Evolutionary conservation across 2,888 invertebrate genomes (phyloP), one percentile per base, ranked within the genome.

Genomic region (Kryphioiulus occultus): DNA sequence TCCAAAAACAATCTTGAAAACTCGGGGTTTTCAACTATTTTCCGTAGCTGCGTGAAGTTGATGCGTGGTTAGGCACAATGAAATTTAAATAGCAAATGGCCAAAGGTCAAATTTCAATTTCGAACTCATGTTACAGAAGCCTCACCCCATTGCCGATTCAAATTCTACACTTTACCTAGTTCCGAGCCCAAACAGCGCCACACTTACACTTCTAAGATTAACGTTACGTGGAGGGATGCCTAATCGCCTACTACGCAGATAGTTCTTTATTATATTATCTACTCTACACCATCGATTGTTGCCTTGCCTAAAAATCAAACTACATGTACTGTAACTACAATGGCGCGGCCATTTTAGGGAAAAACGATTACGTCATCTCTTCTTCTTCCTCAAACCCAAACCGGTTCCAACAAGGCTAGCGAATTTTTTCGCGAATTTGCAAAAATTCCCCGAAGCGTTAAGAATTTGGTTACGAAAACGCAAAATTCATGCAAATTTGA

Each of bases 401-500:
- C 78, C 30, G 78, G 78, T 78, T 30, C 30, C 53, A 53, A 53
- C n/a, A 47, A 53, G 7, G 53, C 53, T 53, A 3, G 53, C 12
- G 26, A 68, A 30, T 15, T 78, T 78, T 78, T 53, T 30, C 30
- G 17, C 78, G 17, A 32, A 78, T 78, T 78, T 78, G 78, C 30
- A 15, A 15, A 15, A 78, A 78, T 17, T 78, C 17, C 59, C 30
- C 12, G 85, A 84, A n/a, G n/a, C n/a, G n/a, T n/a, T n/a, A n/a
- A n/a, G 26, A 84, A 35, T 84, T 39, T 35, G 35, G 44, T 26
- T 85, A n/a, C 3, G 35, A 15, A 83, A 39, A 83, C n/a, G 85
- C 26, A 85, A 85, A 85, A 85, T n/a, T 39, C 85, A 85, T 85
- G 85, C 85, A 85, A 85, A 39, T 85, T 85, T 85, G 85, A 26